Base-by-base conservation (phyloP, 2,888 invertebrate genomes). In the Stenoptilia bipunctidactyla region DNA sequence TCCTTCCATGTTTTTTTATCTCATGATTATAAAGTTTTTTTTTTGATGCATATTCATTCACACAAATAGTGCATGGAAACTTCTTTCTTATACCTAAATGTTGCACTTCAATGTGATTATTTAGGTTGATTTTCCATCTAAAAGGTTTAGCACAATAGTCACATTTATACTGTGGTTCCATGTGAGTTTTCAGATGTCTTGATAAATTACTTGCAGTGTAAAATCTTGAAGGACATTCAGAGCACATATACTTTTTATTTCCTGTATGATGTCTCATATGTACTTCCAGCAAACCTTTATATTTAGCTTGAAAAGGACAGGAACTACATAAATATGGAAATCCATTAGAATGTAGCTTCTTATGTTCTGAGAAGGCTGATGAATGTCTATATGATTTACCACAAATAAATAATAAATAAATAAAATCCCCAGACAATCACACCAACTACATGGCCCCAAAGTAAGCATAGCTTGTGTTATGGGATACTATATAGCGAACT, bases 1-100 rank as follows among this genome's bases (percentile, higher is more conserved):
- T 61, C 35, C 71, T 57, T 38, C 72, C 72, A 50, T 72, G 72
- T 0, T 71, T 69, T 59, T 60, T 61, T 3, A 61, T 50, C 44
- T 69, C 67, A 45, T 72, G 72, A 41, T 66, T 70, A 67, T 65
- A 70, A 66, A 72, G 69, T 27, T 65, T 66, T 51, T 70, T 69
- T 35, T 70, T 58, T 37, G 66, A 72, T 1, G 72, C 70, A 55
- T 69, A 72, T 10, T 69, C 66, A 44, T 71, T 70, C 0, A 70
- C 70, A 47, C 72, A 72, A 10, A 68, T 46, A 43, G 66, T 63
- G 36, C 72, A 72, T 0, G 69, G 60, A 61, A 71, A 68, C 36
- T 68, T 64, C 8, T 20, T 20, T 44, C 58, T 64, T 2, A 66
- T 58, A 13, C 67, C 67, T 6, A 66, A 56, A 45, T 69, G 68